Evolutionary conservation across 2,888 invertebrate genomes (phyloP).

Genomic region (Mactromeris polynyma): DNA sequence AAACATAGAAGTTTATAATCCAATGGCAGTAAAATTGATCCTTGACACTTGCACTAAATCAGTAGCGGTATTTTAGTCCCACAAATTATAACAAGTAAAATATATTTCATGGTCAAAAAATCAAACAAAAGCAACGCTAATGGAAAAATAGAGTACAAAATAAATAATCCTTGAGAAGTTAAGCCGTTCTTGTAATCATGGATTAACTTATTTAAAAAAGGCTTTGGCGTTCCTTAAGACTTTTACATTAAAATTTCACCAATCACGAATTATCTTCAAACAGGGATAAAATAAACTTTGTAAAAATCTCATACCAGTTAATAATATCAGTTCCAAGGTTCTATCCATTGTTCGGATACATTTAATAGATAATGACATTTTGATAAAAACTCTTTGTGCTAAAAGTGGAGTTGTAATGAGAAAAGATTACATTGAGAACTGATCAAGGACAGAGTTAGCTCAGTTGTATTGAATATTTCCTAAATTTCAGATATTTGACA

Average conservation of each 20-base stretch:
- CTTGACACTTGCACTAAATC: background rate
- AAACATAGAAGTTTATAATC: background rate
- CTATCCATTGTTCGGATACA: background rate
- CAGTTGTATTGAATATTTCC: background rate
- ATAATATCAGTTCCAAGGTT: constrained; percentile 8
- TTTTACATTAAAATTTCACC: constrained; percentile 42
- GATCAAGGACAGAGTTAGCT: constrained; percentile 21
- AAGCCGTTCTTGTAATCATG: constrained; percentile 29
- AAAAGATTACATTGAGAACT: constrained; percentile 28
- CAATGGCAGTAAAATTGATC: background rate
- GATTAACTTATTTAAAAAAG: constrained; percentile 34
- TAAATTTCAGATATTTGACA: background rate
- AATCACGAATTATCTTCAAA: constrained; percentile 34
- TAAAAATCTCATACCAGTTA: background rate
- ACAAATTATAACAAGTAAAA: background rate
- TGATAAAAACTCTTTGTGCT: background rate
- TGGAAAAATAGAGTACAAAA: constrained; percentile 10
- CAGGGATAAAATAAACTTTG: background rate
- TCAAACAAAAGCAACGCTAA: background rate
- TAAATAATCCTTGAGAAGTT: constrained; percentile 22
- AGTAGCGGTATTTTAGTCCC: background rate
- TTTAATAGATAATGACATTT: background rate
- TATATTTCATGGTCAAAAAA: background rate
- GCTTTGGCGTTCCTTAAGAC: background rate
- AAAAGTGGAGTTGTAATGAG: background rate